Evolutionary conservation across 2,797 vertebrate species (phyloP).

Genomic region (Tinamus major): DNA sequence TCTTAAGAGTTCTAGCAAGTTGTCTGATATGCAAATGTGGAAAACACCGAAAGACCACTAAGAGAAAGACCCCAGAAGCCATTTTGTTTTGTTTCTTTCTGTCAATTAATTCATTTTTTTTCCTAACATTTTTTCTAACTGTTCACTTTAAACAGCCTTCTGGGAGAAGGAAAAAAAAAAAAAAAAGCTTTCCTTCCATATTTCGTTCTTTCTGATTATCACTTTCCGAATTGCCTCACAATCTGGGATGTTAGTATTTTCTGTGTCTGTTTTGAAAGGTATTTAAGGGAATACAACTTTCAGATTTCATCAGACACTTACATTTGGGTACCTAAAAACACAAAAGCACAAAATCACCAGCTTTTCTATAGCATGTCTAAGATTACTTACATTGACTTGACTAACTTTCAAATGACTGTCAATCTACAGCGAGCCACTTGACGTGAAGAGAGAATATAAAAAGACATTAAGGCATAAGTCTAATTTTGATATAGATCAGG

Average conservation of each 20-base stretch:
- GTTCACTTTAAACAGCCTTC: not conserved
- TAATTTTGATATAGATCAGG: conserved; percentile 10
- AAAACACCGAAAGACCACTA: not conserved
- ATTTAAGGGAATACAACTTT: not conserved
- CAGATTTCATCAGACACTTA: not conserved
- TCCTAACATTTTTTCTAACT: not conserved
- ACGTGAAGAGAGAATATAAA: conserved; percentile 5
- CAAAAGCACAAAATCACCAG: not conserved
- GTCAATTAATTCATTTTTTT: not conserved
- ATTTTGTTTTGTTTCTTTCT: not conserved
- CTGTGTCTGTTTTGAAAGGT: not conserved
- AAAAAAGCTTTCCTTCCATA: not conserved
- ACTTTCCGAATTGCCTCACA: not conserved
- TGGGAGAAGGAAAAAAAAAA: not conserved
- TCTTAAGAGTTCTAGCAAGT: not conserved
- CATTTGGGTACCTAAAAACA: not conserved
- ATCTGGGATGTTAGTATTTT: not conserved
- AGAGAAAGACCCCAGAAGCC: not conserved
- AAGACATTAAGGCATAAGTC: conserved; percentile 43
- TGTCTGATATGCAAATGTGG: not conserved
- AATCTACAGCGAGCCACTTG: not conserved
- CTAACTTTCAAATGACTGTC: not conserved
- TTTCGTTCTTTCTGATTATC: not conserved
- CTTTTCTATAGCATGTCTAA: not conserved
- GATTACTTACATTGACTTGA: not conserved